These are phyloP conservation scores for Aleiodes sp. DNA, from an alignment of 1,140 invertebrate species.

Conservation along the genomic window DNA sequence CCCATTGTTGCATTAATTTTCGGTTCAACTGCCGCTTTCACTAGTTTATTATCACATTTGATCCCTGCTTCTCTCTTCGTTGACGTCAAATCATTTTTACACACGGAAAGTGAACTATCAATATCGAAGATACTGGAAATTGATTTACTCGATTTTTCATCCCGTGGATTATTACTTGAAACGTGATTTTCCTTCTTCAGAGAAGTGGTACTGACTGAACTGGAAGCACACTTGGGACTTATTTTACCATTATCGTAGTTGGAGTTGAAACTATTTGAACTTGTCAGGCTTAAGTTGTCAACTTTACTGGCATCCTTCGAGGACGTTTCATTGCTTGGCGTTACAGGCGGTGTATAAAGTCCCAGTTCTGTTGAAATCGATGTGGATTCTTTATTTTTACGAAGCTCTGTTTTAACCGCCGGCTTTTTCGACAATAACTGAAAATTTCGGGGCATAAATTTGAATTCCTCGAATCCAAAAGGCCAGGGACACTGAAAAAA, in stretches of 20 bases:
- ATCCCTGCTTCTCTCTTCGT: background rate
- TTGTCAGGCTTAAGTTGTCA: background rate
- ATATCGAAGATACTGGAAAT: slow-evolving; percentile 33
- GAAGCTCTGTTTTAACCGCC: slow-evolving; percentile 27
- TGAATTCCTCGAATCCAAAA: slow-evolving; percentile 33
- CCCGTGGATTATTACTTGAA: background rate
- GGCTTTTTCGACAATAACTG: slow-evolving; percentile 35
- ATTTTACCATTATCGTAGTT: background rate
- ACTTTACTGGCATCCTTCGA: slow-evolving; percentile 22
- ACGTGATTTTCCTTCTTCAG: background rate
- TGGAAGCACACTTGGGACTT: background rate
- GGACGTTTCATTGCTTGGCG: slow-evolving; percentile 34
- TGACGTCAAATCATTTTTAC: background rate
- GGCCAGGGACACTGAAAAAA: slow-evolving; percentile 48
- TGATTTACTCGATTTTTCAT: background rate
- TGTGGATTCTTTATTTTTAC: slow-evolving; percentile 12
- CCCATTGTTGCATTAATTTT: background rate
- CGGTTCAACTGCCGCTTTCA: background rate
- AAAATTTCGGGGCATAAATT: slow-evolving; percentile 28
- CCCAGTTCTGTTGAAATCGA: slow-evolving; percentile 35
- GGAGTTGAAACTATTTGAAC: background rate
- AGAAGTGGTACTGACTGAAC: background rate
- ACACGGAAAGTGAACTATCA: slow-evolving; percentile 13
- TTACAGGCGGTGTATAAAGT: slow-evolving; percentile 46
- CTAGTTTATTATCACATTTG: background rate